Conservation (phyloP, 2,113 vertebrate species). For the Osmerus eperlanus region DNA sequence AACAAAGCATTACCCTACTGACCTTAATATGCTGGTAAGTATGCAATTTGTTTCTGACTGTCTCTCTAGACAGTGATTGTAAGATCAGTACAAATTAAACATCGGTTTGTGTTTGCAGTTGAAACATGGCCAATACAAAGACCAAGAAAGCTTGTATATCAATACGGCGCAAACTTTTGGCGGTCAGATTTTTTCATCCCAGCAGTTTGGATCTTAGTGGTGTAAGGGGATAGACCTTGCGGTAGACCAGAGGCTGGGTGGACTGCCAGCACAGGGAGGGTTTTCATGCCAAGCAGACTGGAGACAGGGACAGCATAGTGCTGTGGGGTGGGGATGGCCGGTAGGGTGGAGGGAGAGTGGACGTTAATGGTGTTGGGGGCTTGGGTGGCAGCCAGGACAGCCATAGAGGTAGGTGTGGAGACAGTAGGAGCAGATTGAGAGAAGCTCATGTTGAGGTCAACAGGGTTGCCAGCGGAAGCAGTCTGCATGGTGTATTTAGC, state of each 20-base stretch:
- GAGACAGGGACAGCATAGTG: constrained; percentile 90
- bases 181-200: constrained; percentile 86
- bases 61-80: too few species aligned
- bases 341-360: constrained; percentile 80
- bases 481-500: constrained; percentile 95
- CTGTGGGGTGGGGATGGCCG: constrained; percentile 77
- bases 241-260: constrained; percentile 80
- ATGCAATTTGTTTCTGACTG: too few species aligned
- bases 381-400: constrained; percentile 79
- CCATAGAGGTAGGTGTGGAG: constrained; percentile 84
- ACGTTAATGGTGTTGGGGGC: constrained; percentile 79
- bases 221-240: constrained; percentile 82
- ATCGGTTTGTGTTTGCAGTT: too few species aligned
- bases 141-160: constrained; percentile 46
- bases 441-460: constrained; percentile 92
- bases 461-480: constrained; percentile 81
- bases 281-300: constrained; percentile 95
- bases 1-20: too few species aligned
- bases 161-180: constrained; percentile 94
- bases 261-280: constrained; percentile 83
- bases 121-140: background rate
- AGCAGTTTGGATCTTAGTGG: constrained; percentile 80
- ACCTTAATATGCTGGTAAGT: too few species aligned
- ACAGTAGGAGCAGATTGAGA: constrained; percentile 80
- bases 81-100: too few species aligned